phyloP scores from a whole-genome alignment of 2,797 vertebrate species.

The Propithecus deckenii region DNA sequence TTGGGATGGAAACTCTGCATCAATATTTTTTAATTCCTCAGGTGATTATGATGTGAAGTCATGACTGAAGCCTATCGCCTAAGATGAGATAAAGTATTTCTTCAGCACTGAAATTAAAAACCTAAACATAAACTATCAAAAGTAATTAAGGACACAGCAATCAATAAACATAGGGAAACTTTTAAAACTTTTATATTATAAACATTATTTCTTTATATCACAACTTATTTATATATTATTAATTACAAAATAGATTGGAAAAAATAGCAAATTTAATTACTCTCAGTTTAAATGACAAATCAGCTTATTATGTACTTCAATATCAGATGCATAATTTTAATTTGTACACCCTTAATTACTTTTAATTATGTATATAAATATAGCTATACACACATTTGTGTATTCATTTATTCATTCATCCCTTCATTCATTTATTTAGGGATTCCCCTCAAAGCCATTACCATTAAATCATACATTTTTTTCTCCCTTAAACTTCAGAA shows the following conservation, averaged over 20 bases:
- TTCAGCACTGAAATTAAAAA: background rate
- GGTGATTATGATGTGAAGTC: background rate
- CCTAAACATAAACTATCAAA: background rate
- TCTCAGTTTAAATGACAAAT: background rate
- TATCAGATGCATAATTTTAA: background rate
- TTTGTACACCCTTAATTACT: background rate
- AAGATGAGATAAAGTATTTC: conserved; percentile 17
- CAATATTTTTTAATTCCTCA: background rate
- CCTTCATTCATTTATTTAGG: background rate
- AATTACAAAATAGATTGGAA: background rate
- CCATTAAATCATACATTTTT: background rate
- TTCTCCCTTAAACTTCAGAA: background rate
- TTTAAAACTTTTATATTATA: background rate
- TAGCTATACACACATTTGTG: background rate
- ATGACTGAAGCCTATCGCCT: background rate
- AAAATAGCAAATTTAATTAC: background rate
- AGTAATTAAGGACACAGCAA: background rate
- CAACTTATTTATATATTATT: background rate
- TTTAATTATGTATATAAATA: background rate
- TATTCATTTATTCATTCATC: background rate
- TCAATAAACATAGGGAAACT: background rate
- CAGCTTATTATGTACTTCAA: background rate
- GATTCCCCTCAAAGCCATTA: background rate
- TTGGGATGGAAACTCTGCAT: background rate
- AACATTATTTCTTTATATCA: conserved; percentile 47